A percentile compares a stretch with the other conserved stretches of the same genome.
Evolutionary conservation across 2,888 invertebrate genomes (phyloP).

Genomic region (Apomyelois bistriatella): DNA sequence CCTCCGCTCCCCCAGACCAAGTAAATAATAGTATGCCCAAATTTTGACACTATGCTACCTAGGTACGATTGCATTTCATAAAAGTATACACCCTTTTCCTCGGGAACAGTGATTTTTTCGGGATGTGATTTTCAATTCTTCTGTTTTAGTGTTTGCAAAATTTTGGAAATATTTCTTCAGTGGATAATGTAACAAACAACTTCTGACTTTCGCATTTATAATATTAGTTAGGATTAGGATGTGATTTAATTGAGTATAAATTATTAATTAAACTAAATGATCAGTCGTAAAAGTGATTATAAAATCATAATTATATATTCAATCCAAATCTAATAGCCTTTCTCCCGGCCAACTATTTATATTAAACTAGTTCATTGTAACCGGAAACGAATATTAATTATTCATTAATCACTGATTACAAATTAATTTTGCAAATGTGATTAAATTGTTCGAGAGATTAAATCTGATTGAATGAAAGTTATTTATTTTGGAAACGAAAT

Average conservation of each 20-base stretch:
- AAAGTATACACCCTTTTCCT: too few species aligned
- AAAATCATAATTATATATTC: neutral
- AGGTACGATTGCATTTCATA: too few species aligned
- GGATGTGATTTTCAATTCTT: too few species aligned
- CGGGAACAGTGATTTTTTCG: too few species aligned
- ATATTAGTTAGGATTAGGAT: too few species aligned
- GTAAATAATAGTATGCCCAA: neutral
- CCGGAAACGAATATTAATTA: constrained; percentile 3
- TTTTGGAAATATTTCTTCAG: too few species aligned
- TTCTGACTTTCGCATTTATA: too few species aligned
- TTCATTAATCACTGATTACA: neutral
- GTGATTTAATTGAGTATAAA: neutral
- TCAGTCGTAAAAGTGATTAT: neutral
- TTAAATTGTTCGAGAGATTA: too few species aligned
- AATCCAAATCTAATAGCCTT: neutral
- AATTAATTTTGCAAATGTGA: constrained; percentile 4
- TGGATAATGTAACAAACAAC: too few species aligned
- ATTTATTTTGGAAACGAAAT: neutral
- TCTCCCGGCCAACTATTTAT: constrained; percentile 1
- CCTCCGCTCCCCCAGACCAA: constrained; percentile 14
- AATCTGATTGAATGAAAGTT: constrained; percentile 5
- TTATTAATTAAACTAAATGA: neutral
- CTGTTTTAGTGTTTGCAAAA: too few species aligned
- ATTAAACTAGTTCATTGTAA: neutral
- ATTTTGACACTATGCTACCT: too few species aligned